Conservation (phyloP, 2,797 vertebrate genomes). For the Catharus ustulatus region DNA sequence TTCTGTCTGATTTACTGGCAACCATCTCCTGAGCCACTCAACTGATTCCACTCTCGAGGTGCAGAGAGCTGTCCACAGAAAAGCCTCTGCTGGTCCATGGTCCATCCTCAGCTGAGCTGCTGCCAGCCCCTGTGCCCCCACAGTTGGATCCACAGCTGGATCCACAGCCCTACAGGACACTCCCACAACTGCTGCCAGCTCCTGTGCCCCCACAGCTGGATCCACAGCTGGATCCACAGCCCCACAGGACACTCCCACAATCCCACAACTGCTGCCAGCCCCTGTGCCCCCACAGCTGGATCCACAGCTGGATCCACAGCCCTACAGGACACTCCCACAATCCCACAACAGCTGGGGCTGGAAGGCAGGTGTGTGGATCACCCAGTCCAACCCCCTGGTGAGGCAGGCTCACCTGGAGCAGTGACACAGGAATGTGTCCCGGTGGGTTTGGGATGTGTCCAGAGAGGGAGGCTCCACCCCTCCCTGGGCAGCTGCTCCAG, state of each 20-base stretch:
- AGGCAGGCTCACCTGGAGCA: no score
- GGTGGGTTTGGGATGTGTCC: not conserved
- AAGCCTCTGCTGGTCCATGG: not conserved
- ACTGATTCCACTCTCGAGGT: no score
- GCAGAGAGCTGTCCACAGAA: not conserved
- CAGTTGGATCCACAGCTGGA: not conserved
- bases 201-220: not conserved
- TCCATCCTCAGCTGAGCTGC: not conserved
- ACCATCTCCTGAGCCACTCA: not conserved
- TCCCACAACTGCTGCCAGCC: not conserved
- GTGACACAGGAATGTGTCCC: not conserved
- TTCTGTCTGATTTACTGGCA: not conserved
- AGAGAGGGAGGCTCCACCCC: not conserved
- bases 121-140: accelerated
- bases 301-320: not conserved
- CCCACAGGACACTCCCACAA: no score
- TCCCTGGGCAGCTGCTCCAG: not conserved
- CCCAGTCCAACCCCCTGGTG: not conserved
- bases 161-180: no score
- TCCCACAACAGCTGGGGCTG: not conserved
- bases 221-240: not conserved
- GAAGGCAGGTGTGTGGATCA: not conserved
- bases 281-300: not conserved
- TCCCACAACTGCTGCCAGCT: no score
- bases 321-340: not conserved